These are phyloP conservation scores for Saxicola maurus DNA, from an alignment of 2,797 vertebrate genomes.

Conservation along the genomic window DNA sequence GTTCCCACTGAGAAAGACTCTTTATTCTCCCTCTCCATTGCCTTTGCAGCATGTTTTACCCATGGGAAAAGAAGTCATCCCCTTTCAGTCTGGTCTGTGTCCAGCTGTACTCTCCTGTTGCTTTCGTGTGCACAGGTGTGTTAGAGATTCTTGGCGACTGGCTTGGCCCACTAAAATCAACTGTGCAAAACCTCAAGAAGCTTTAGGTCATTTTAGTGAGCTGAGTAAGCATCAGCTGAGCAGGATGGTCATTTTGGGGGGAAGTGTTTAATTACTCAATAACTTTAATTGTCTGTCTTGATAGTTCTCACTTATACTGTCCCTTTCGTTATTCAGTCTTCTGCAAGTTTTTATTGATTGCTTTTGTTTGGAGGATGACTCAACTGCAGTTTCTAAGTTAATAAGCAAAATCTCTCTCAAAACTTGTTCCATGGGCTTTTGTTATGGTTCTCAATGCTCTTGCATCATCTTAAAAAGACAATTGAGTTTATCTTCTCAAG, in stretches of 20 bases:
- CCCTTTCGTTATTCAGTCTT: not conserved
- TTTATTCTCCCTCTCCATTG: not conserved
- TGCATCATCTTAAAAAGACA: not conserved
- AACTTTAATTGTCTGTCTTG: not conserved
- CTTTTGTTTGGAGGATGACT: not conserved
- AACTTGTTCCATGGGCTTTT: not conserved
- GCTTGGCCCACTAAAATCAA: not conserved
- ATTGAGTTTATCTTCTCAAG: not conserved
- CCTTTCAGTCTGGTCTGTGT: not conserved
- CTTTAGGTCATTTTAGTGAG: not conserved
- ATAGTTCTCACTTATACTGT: not conserved
- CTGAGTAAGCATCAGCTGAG: not conserved
- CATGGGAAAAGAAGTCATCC: not conserved
- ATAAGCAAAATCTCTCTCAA: not conserved
- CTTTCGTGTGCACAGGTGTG: not conserved
- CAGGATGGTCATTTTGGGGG: not conserved
- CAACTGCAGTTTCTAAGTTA: not conserved
- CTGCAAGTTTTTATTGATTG: not conserved
- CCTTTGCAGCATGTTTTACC: not conserved
- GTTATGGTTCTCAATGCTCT: not conserved
- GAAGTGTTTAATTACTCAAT: not conserved
- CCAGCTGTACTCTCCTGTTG: not conserved
- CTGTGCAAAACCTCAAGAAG: fast-evolving
- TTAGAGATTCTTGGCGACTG: not conserved
- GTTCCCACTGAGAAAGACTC: not conserved